Percentiles rank a stretch among this genome's conserved stretches.
These are phyloP conservation scores for Dorcus hopei DNA, from an alignment of 2,888 invertebrate species.

Conservation along the genomic window DNA sequence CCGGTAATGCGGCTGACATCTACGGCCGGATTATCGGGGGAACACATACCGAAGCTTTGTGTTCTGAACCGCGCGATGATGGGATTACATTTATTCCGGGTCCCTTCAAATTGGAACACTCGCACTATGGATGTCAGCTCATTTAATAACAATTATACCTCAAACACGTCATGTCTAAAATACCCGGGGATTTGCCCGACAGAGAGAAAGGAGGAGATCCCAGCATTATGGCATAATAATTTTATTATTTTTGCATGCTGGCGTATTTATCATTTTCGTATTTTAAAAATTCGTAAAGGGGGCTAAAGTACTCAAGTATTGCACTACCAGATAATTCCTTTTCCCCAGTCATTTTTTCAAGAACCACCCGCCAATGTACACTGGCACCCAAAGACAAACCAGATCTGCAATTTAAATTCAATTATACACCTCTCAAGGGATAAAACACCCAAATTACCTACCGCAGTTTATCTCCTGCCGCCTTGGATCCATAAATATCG, in stretches of 20 bases:
- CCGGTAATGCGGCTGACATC: constrained; percentile 36
- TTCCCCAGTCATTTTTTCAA: constrained; percentile 57
- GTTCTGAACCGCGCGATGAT: constrained; percentile 11
- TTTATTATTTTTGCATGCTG: neutral
- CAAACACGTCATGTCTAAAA: neutral
- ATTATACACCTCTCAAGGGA: neutral
- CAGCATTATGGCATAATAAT: no score
- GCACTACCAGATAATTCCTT: constrained; percentile 54
- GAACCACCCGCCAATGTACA: constrained; percentile 57
- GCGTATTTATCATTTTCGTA: constrained; percentile 45
- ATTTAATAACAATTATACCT: constrained; percentile 8
- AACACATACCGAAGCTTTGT: constrained; percentile 12
- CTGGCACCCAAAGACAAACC: constrained; percentile 52
- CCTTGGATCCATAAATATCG: constrained; percentile 36
- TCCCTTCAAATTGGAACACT: constrained; percentile 2
- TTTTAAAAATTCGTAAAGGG: constrained; percentile 54
- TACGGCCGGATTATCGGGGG: constrained; percentile 28
- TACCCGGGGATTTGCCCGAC: no score
- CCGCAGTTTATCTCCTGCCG: constrained; percentile 54
- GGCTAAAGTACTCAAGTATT: constrained; percentile 58
- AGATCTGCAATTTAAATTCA: constrained; percentile 42
- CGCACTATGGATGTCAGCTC: constrained; percentile 2
- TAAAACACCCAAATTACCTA: constrained; percentile 30
- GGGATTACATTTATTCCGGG: constrained; percentile 15
- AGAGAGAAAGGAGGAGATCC: no score